Evolutionary conservation across 2,113 vertebrate species (phyloP), one percentile per base, ranked within the genome.

Genomic region (Penelope pileata): DNA sequence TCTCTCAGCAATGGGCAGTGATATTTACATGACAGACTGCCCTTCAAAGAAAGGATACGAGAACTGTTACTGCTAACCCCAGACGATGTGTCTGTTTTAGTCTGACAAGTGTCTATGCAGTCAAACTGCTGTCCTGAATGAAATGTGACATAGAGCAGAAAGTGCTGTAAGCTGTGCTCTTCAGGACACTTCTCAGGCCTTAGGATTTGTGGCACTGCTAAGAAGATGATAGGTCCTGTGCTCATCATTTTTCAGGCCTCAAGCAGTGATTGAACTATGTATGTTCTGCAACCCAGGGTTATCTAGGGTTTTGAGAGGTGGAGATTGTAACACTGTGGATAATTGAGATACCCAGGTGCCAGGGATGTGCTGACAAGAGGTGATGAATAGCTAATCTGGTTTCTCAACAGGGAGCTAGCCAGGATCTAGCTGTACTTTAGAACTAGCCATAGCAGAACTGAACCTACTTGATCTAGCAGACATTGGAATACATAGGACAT

Each of bases 351-450:
- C 0, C 3, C 7, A 3, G 19, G 64, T 92, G 77, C 63, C 34
- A 15, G 56, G 66, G 58, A 62, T 30, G 32, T 73, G 86, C 30
- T 40, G 51, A 7, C 42, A 68, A 50, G 30, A 40, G 0, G 2
- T 0, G 2, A 18, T 1, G 0, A 23, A 2, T 18, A 53, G n/a
- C 42, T 36, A 1, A 18, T 50, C 40, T 29, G 23, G 15, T 30
- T 22, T 42, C 34, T 47, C 30, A 18, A 5, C 67, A 40, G 45
- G 67, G 53, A 48, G 47, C 51, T 72, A 23, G 70, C 38, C 62
- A 48, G 84, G 5, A 5, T 43, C 79, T 54, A 15, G 30, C 2
- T 0, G 34, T 27, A 1, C 9, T 24, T 58, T 18, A n/a, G 32
- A 58, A 6, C 4, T 50, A 50, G 24, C 30, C n/a, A 10, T 58